Base-by-base conservation (phyloP, 2,797 vertebrate species). In the Bryconaethiops microstoma region DNA sequence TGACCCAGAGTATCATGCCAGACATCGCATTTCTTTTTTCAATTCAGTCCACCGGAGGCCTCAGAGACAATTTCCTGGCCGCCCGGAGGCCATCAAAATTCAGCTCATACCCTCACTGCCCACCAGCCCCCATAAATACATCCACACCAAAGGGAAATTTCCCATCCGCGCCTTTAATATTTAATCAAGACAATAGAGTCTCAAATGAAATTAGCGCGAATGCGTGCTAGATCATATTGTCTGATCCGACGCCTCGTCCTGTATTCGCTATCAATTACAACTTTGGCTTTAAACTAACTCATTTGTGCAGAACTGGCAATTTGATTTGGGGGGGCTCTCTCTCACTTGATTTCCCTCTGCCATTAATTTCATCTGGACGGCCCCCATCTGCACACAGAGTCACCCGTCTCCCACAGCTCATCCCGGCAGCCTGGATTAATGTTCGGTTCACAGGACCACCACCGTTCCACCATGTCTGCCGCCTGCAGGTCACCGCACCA, bases 321-420 rank as follows among this genome's bases (percentile, higher is more conserved):
- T 94, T 93, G 91, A 95, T 95, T 94, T 92, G 88, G 77, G 63
- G 67, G 60, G 59, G 87, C 25, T 63, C 90, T 92, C 89, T 83
- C 91, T 94, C 93, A 94, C 92, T 94, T 94, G 93, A 94, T 94
- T 94, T 94, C 91, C 93, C 93, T 90, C 89, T 93, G 91, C 92
- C 92, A 95, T 94, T 95, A 93, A 94, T 94, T 93, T 93, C 91
- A 95, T 95, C 94, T 93, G 88, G 88, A 89, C 87, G 91, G 90
- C 92, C 92, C 72, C 92, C 91, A 93, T 94, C 93, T 94, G 92
- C 88, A 81, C 90, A 83, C 86, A 50, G 92, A 94, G 92, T 91
- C 90, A 90, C 92, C 89, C 84, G 60, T 84, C 83, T 94, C 93
- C 93, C 93, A 89, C 82, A 93, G 93, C 92, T 95, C 91, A 94